Evolutionary conservation across 2,797 vertebrate genomes (phyloP), one percentile per base, ranked within the genome.

Genomic region (Hydrocynus forskahlii): DNA sequence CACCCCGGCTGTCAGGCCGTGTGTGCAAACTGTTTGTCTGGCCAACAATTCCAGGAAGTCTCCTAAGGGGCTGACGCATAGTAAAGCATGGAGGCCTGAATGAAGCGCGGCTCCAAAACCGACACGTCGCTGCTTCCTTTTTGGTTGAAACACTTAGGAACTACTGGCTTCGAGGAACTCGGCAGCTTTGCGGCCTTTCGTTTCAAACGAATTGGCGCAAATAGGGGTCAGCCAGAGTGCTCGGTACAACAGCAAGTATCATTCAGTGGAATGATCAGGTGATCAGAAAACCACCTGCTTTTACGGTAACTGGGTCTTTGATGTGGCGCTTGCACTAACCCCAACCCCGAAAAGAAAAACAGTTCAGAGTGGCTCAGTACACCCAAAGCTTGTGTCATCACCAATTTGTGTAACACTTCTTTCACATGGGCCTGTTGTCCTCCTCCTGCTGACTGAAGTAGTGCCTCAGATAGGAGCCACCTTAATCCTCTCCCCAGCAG

Each of bases 11-110:
- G 78, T 14, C 35, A 70, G 76, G 82, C 76, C 80, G 74, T 78
- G 85, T 89, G 85, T 89, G 81, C 83, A 81, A 77, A 84, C 66
- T 79, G 73, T 83, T 81, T 74, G 84, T 89, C 87, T 50, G 84
- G 84, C 70, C 86, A n/a, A 59, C 29, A 16, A 76, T 79, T 84
- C 78, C 85, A 83, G 83, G 83, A 86, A 83, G 70, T 72, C 54
- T 85, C 81, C 57, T 75, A 16, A 76, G 75, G 64, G 81, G 48
- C 68, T 79, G 64, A 55, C 21, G 45, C 71, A 74, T 74, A 60
- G 81, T 78, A 74, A 74, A 68, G 75, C 25, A 19, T 66, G 23
- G 62, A 69, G 76, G 21, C 55, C 78, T 75, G 68, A 84, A 80
- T 67, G 52, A 70, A 85, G 10, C 4, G 38, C 73, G 17, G 52